Percentiles rank a stretch among this genome's conserved stretches.
phyloP scores from a whole-genome alignment of 2,113 vertebrate species.

The Castor canadensis region DNA sequence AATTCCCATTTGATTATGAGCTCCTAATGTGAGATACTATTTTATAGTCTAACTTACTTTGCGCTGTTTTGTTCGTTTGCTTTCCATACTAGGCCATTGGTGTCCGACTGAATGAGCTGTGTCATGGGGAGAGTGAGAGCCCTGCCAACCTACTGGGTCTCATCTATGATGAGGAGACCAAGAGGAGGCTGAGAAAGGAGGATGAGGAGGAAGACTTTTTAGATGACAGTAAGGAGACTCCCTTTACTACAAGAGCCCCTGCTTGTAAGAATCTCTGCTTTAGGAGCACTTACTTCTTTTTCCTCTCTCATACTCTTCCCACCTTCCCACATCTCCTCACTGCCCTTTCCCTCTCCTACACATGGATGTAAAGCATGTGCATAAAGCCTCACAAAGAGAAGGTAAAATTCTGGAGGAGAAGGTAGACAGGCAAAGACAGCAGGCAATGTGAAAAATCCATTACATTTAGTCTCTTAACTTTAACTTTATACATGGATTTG shows the following conservation, averaged over 20 bases:
- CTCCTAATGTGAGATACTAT: not conserved
- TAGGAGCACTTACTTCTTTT: conserved; percentile 85
- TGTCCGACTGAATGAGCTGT: conserved; percentile 94
- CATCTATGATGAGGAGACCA: conserved; percentile 98
- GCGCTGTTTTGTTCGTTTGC: not conserved
- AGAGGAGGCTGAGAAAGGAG: conserved; percentile 95
- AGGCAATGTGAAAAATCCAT: not conserved
- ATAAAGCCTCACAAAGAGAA: not conserved
- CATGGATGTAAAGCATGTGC: conserved; percentile 52
- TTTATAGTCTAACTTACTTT: not conserved
- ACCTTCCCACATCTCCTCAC: conserved; percentile 69
- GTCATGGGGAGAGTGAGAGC: conserved; percentile 96
- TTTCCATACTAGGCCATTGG: conserved; percentile 91
- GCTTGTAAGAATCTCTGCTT: conserved; percentile 91
- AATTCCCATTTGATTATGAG: not conserved
- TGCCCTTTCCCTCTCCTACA: conserved; percentile 31
- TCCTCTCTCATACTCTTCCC: conserved; percentile 81
- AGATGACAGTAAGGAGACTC: conserved; percentile 97
- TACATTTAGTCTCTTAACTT: not conserved
- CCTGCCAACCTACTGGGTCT: conserved; percentile 97
- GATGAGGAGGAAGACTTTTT: conserved; percentile 99
- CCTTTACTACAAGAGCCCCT: conserved; percentile 91
- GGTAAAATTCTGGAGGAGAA: not conserved
- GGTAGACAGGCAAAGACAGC: not conserved
- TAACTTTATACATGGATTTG: not conserved